phyloP scores from a whole-genome alignment of 2,797 vertebrate genomes.

The Netta rufina region DNA sequence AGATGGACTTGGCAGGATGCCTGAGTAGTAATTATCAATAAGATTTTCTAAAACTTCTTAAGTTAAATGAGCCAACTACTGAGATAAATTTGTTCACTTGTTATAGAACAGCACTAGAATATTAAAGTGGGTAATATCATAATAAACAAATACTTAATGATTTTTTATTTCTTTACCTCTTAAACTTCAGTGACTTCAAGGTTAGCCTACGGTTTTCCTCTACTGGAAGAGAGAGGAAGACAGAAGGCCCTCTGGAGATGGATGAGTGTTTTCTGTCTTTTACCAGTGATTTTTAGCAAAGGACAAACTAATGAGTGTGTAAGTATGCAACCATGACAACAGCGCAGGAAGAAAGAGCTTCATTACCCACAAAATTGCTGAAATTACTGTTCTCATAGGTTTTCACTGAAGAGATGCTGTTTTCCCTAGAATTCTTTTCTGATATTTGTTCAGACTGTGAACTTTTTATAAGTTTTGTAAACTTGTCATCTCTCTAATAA shows the following conservation, averaged over 20 bases:
- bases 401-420: slow-evolving; percentile 19
- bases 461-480: neutral
- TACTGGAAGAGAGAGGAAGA: neutral
- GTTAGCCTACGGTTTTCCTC: neutral
- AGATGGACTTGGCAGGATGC: slow-evolving; percentile 27
- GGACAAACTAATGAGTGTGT: slow-evolving; percentile 56
- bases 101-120: neutral
- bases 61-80: slow-evolving; percentile 9
- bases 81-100: slow-evolving; percentile 19
- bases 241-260: neutral
- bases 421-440: slow-evolving; percentile 12
- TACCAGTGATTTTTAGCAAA: slow-evolving; percentile 43
- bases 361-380: slow-evolving; percentile 64
- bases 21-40: neutral
- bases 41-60: slow-evolving; percentile 10
- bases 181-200: neutral
- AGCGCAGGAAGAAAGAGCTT: slow-evolving; percentile 49
- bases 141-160: neutral
- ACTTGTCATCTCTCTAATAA: neutral
- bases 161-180: neutral
- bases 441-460: neutral
- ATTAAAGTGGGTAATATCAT: neutral
- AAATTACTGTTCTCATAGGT: slow-evolving; percentile 56
- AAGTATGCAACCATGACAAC: slow-evolving; percentile 67
- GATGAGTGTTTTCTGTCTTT: slow-evolving; percentile 15